Evolutionary conservation across 2,888 invertebrate species (phyloP).

Genomic region (Stenodera caucasica): DNA sequence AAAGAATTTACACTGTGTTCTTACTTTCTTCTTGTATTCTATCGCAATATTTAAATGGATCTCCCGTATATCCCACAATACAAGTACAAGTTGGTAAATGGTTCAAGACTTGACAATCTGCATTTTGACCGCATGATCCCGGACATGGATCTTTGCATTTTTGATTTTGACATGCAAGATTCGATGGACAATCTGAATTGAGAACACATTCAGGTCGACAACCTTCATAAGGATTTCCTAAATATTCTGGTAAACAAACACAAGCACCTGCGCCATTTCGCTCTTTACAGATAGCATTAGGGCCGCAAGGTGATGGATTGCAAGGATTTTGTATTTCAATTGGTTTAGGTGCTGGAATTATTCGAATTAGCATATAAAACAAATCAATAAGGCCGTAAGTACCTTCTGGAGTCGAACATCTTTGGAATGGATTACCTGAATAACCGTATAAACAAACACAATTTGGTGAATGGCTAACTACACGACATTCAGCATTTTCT

Average conservation of each 20-base stretch:
- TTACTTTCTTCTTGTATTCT: constrained; percentile 46
- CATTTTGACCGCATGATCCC: constrained; percentile 71
- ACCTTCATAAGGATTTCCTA: constrained; percentile 72
- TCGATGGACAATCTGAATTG: constrained; percentile 72
- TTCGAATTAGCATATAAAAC: constrained; percentile 8
- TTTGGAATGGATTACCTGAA: constrained; percentile 70
- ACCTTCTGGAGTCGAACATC: constrained; percentile 25
- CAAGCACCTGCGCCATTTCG: constrained; percentile 67
- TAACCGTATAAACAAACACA: constrained; percentile 70
- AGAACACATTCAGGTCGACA: constrained; percentile 74
- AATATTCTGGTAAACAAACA: constrained; percentile 64
- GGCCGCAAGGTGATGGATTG: constrained; percentile 68
- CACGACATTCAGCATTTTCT: constrained; percentile 71
- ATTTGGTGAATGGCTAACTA: constrained; percentile 74
- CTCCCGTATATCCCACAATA: constrained; percentile 64
- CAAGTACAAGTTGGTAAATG: constrained; percentile 76
- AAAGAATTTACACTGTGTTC: constrained; percentile 17
- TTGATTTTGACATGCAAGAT: constrained; percentile 70
- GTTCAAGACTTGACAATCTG: constrained; percentile 75
- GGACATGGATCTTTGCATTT: constrained; percentile 74
- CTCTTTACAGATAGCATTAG: constrained; percentile 65
- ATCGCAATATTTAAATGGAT: constrained; percentile 55
- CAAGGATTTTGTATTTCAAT: constrained; percentile 59
- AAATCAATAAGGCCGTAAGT: constrained; percentile 2
- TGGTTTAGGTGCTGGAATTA: constrained; percentile 39